A percentile compares a stretch with the other conserved stretches of the same genome.
Conservation (phyloP, 2,888 invertebrate genomes). For the Labia minor region DNA sequence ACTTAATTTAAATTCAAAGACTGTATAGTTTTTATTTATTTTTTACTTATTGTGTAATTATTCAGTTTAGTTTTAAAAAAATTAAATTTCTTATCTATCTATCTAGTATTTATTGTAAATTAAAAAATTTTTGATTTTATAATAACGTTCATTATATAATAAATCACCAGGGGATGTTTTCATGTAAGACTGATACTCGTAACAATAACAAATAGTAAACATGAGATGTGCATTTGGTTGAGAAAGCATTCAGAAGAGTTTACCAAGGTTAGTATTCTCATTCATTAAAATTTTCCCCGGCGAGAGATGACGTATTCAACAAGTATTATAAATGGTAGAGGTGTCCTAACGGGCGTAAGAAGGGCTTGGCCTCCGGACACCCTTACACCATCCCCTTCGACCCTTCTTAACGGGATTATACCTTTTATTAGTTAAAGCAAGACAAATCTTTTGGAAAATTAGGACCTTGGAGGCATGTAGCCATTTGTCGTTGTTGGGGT, state of each 20-base stretch:
- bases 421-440: slow-evolving; percentile 13
- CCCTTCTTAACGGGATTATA: slow-evolving; percentile 8
- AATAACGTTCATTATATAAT: too few species aligned
- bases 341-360: not conserved
- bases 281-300: not conserved
- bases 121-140: too few species aligned
- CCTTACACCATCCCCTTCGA: not conserved
- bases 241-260: not conserved
- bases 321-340: not conserved
- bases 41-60: too few species aligned
- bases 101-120: too few species aligned
- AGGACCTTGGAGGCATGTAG: not conserved
- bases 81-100: too few species aligned
- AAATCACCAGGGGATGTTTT: too few species aligned
- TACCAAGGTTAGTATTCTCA: not conserved
- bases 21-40: too few species aligned
- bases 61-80: too few species aligned
- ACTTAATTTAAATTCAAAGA: too few species aligned
- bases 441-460: slow-evolving; percentile 13
- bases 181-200: not conserved
- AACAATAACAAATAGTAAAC: slow-evolving; percentile 7
- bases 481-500: not conserved
- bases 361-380: not conserved
- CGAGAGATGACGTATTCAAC: slow-evolving; percentile 3
- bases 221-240: not conserved